These are phyloP conservation scores for Limenitis camilla DNA, from an alignment of 2,888 invertebrate genomes.

Conservation along the genomic window DNA sequence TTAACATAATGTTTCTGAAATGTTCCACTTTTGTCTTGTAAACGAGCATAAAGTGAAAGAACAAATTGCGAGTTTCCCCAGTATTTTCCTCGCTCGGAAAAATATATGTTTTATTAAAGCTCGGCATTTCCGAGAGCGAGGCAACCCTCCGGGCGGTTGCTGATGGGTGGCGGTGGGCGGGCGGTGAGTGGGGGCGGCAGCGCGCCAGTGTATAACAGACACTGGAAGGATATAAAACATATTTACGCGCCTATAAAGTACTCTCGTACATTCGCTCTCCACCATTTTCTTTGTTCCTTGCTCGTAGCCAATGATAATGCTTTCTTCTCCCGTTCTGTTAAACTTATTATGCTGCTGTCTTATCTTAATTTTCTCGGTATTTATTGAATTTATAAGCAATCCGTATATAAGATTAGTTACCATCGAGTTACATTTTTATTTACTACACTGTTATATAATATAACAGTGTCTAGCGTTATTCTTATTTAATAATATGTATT, in stretches of 20 bases:
- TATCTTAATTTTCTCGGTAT: slow-evolving; percentile 68
- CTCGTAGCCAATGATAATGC: slow-evolving; percentile 73
- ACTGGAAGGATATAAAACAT: slow-evolving; percentile 75
- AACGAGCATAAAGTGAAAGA: slow-evolving; percentile 76
- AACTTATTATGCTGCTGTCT: slow-evolving; percentile 71
- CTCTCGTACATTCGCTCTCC: slow-evolving; percentile 72
- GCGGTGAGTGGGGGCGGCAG: slow-evolving; percentile 50
- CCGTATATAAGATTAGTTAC: too few relatives aligned
- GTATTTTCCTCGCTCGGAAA: slow-evolving; percentile 75
- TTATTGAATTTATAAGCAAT: slow-evolving; percentile 59
- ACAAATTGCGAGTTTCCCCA: slow-evolving; percentile 75
- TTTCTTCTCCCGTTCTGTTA: slow-evolving; percentile 71
- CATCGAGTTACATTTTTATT: too few relatives aligned
- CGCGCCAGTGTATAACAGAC: slow-evolving; percentile 74
- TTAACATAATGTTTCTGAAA: slow-evolving; percentile 73
- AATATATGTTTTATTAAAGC: slow-evolving; percentile 76
- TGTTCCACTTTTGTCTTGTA: slow-evolving; percentile 75
- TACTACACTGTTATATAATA: too few relatives aligned
- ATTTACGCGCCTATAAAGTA: slow-evolving; percentile 76
- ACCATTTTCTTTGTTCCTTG: slow-evolving; percentile 73
- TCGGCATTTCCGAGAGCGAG: slow-evolving; percentile 74
- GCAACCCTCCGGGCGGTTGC: slow-evolving; percentile 60
- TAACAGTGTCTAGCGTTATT: neutral
- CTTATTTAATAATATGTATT: neutral
- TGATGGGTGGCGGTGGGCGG: slow-evolving; percentile 37